Conservation (phyloP, 2,113 vertebrate species). For the Xenopus borealis region DNA sequence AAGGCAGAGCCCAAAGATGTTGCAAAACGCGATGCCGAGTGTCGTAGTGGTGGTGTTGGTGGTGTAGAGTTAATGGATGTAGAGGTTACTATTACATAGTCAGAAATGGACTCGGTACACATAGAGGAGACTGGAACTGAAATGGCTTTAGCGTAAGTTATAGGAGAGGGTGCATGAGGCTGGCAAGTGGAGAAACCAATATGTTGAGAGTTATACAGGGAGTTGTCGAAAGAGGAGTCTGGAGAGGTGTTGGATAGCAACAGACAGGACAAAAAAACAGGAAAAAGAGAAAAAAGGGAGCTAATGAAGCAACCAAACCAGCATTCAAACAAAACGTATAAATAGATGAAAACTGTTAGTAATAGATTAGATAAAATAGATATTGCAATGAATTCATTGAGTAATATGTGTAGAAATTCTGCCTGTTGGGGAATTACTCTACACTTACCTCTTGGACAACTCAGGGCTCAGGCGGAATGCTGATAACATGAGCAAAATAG, state of each 20-base stretch:
- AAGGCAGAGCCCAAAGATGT: conserved; percentile 95
- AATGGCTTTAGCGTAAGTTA: conserved; percentile 76
- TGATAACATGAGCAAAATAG: too few species aligned
- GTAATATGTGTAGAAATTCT: too few species aligned
- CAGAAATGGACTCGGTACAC: conserved; percentile 66
- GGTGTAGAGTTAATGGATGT: conserved; percentile 75
- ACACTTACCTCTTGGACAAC: too few species aligned
- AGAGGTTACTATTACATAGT: conserved; percentile 72
- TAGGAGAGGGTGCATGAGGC: conserved; percentile 75
- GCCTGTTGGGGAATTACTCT: too few species aligned
- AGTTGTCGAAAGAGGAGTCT: conserved; percentile 88
- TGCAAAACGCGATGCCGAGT: conserved; percentile 93
- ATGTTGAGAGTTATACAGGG: conserved; percentile 80
- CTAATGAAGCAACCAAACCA: conserved; percentile 87
- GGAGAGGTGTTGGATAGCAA: conserved; percentile 69
- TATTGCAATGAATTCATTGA: conserved; percentile 44
- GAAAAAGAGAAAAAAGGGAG: conserved; percentile 78
- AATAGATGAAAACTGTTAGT: conserved; percentile 77
- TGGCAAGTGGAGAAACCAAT: conserved; percentile 82
- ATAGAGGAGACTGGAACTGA: conserved; percentile 72
- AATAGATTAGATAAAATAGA: conserved; percentile 68
- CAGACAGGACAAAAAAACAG: conserved; percentile 72
- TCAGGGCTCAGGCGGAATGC: too few species aligned
- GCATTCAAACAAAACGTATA: conserved; percentile 75
- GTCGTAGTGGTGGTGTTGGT: conserved; percentile 89